These are phyloP conservation scores for Megatriorchis doriae DNA, from an alignment of 2,113 vertebrate genomes.

Conservation along the genomic window DNA sequence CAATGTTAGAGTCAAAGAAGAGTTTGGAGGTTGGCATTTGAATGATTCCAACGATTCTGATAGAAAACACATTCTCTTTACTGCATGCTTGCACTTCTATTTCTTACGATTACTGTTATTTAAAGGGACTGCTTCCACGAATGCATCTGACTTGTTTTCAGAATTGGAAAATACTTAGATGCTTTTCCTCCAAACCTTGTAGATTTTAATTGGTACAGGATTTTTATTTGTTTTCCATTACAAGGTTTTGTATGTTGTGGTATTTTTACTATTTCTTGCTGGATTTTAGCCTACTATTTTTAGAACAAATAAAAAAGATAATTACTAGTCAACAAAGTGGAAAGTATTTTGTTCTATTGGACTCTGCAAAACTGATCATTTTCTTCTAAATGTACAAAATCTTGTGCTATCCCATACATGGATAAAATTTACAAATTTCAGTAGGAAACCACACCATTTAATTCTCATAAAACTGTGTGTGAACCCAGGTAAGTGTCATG, in stretches of 20 bases:
- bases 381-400: background rate
- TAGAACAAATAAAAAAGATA: constrained; percentile 38
- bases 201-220: background rate
- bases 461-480: background rate
- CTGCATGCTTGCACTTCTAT: background rate
- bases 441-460: background rate
- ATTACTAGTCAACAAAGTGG: background rate
- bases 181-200: background rate
- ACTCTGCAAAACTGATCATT: background rate
- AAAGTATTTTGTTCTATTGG: background rate
- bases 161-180: background rate
- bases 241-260: background rate
- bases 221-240: background rate
- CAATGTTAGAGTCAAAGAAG: background rate
- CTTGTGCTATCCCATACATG: background rate
- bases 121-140: background rate
- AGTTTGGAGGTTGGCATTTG: background rate
- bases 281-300: background rate
- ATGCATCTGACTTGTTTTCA: background rate
- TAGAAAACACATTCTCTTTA: background rate
- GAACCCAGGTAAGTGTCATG: background rate
- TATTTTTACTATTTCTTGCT: background rate
- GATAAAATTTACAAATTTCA: background rate
- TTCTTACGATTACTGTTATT: constrained; percentile 37
- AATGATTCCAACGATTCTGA: background rate